phyloP scores from a whole-genome alignment of 2,888 invertebrate genomes.

The Aspidiotus destructor region DNA sequence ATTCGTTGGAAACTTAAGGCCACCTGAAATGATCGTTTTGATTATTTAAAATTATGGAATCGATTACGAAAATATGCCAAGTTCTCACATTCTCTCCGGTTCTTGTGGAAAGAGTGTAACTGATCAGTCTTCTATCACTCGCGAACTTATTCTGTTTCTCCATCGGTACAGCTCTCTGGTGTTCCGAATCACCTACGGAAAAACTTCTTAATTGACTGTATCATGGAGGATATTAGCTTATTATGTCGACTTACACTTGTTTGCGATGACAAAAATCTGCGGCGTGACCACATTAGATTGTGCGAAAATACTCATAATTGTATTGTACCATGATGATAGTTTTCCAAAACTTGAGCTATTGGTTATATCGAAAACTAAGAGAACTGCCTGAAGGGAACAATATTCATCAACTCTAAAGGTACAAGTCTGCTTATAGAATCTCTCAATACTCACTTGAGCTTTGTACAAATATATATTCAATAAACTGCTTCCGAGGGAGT shows the following conservation, averaged over 20 bases:
- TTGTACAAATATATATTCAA: slow-evolving; percentile 62
- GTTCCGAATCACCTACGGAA: slow-evolving; percentile 54
- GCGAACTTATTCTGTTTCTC: slow-evolving; percentile 57
- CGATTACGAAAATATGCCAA: not conserved
- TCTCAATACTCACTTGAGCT: slow-evolving; percentile 51
- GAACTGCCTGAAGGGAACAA: slow-evolving; percentile 52
- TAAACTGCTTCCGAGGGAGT: slow-evolving; percentile 65
- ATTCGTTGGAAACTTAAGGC: slow-evolving; percentile 57
- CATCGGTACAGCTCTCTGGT: slow-evolving; percentile 57
- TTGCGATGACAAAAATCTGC: slow-evolving; percentile 29
- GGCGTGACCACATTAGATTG: slow-evolving; percentile 42
- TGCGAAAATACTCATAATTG: slow-evolving; percentile 36
- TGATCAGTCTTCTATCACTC: slow-evolving; percentile 50
- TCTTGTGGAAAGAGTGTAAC: slow-evolving; percentile 53
- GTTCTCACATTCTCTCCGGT: slow-evolving; percentile 59
- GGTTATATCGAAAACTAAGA: slow-evolving; percentile 76
- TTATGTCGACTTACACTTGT: slow-evolving; percentile 35
- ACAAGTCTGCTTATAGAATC: no score
- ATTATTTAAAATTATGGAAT: not conserved
- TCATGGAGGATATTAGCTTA: no score
- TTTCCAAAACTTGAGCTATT: slow-evolving; percentile 69
- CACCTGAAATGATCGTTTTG: slow-evolving; percentile 45
- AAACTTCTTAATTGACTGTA: not conserved
- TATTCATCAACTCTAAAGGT: not conserved
- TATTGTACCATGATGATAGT: slow-evolving; percentile 59